Conservation (phyloP, 2,888 invertebrate species). For the Cylindroiulus punctatus region DNA sequence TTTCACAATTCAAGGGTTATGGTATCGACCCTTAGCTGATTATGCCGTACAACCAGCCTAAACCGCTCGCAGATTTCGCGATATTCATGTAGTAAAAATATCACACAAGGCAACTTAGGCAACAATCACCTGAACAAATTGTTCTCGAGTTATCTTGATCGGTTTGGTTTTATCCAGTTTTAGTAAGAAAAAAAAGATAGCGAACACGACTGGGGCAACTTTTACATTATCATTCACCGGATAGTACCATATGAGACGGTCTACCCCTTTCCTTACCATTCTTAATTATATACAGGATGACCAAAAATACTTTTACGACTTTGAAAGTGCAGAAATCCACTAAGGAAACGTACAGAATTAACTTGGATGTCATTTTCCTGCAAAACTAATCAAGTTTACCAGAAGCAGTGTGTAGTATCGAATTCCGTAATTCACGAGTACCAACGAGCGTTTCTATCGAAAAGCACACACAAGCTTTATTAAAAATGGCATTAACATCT, state of each 20-base stretch:
- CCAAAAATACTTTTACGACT: too few relatives aligned
- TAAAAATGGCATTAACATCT: too few relatives aligned
- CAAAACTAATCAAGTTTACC: too few relatives aligned
- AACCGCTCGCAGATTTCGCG: background rate
- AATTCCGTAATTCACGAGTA: too few relatives aligned
- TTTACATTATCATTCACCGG: background rate
- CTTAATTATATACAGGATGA: too few relatives aligned
- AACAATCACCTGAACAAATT: background rate
- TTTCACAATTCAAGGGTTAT: background rate
- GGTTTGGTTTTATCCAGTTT: conserved; percentile 39
- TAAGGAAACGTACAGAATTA: too few relatives aligned
- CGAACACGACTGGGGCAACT: background rate
- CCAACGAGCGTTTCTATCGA: too few relatives aligned
- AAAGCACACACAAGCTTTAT: too few relatives aligned
- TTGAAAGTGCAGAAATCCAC: too few relatives aligned
- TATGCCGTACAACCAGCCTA: background rate
- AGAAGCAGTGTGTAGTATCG: too few relatives aligned
- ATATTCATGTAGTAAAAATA: background rate
- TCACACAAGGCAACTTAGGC: background rate
- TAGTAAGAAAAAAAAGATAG: background rate
- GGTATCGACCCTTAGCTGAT: background rate
- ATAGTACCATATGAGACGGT: background rate
- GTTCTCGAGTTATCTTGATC: background rate
- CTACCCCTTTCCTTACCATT: background rate
- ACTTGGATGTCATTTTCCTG: too few relatives aligned